These are phyloP conservation scores for Alcedo quadribrachys DNA, from an alignment of 2,797 vertebrate genomes.

Conservation along the genomic window DNA sequence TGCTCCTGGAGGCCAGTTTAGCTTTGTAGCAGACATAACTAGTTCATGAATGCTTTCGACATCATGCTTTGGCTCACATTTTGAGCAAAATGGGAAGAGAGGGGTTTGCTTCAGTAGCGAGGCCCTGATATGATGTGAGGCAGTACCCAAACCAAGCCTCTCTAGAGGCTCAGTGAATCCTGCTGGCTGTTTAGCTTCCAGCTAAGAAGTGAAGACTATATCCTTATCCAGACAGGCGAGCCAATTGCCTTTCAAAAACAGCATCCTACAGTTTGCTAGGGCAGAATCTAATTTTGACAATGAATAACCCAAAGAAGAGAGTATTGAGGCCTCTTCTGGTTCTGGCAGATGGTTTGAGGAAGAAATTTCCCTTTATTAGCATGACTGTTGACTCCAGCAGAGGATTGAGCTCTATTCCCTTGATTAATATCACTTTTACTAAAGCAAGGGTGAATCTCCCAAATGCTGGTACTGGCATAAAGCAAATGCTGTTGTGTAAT, in stretches of 20 bases:
- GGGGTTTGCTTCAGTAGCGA: not conserved
- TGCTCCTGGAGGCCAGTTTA: not conserved
- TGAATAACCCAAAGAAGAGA: not conserved
- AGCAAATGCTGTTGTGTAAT: not conserved
- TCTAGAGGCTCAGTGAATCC: rapidly evolving
- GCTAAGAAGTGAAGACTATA: not conserved
- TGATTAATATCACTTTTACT: not conserved
- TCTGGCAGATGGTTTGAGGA: not conserved
- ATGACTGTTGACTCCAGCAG: rapidly evolving
- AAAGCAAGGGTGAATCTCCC: not conserved
- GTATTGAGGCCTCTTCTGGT: not conserved
- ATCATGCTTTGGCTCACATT: not conserved
- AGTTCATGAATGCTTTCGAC: not conserved
- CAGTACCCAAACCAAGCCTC: no score
- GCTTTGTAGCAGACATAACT: not conserved
- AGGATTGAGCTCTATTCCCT: not conserved
- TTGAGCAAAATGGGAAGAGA: rapidly evolving
- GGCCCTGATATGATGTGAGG: not conserved
- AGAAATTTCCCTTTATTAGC: not conserved
- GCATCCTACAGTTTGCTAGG: not conserved
- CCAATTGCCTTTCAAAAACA: not conserved
- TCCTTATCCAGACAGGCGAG: not conserved
- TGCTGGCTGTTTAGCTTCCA: not conserved
- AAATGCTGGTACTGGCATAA: not conserved
- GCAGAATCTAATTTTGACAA: not conserved